phyloP scores from a whole-genome alignment of 2,797 vertebrate genomes.

The Falco naumanni region DNA sequence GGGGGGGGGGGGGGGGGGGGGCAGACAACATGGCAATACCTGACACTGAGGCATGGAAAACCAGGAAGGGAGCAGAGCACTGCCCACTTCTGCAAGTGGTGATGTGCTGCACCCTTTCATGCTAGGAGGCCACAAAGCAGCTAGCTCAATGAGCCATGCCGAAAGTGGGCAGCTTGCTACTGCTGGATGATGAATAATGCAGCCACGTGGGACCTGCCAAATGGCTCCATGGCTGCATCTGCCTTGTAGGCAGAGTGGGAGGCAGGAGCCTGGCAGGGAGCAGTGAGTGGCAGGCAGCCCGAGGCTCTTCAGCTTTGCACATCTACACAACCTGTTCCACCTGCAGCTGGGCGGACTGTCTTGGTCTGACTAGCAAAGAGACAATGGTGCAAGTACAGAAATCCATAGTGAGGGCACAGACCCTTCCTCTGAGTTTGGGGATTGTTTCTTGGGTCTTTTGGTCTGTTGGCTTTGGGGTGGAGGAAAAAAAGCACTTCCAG shows the following conservation, averaged over 20 bases:
- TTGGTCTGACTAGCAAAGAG: background rate
- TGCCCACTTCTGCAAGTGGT: background rate
- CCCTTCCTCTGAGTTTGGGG: background rate
- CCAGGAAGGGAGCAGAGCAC: background rate
- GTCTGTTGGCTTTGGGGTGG: background rate
- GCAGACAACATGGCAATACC: background rate
- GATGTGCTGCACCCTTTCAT: background rate
- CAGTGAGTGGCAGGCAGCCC: background rate
- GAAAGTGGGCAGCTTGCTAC: background rate
- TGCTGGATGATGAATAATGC: background rate
- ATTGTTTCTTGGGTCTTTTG: background rate
- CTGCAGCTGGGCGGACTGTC: fast-evolving
- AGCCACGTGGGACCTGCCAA: background rate
- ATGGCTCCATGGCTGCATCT: background rate
- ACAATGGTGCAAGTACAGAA: background rate
- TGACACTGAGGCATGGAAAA: background rate
- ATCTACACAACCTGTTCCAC: background rate
- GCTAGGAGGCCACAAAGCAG: background rate
- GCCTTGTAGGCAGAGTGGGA: background rate
- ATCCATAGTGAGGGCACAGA: background rate
- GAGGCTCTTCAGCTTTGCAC: background rate
- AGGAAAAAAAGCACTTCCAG: background rate
- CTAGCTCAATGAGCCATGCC: background rate
- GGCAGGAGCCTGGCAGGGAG: background rate
- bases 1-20: background rate